phyloP scores from a whole-genome alignment of 2,113 vertebrate species.

The Dromaius novaehollandiae region DNA sequence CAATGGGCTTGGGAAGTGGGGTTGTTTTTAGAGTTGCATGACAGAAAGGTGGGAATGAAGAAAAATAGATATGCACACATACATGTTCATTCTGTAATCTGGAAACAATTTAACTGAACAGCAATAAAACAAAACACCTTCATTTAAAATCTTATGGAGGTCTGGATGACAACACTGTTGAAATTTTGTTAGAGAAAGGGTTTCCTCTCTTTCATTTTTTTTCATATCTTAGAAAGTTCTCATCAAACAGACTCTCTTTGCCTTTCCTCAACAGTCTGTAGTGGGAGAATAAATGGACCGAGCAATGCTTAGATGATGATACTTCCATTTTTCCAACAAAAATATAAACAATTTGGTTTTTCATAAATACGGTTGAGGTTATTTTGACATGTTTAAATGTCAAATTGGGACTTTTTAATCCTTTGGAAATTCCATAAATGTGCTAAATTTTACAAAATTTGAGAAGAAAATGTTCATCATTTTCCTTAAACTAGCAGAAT shows the following conservation, averaged over 20 bases:
- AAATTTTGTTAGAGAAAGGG: neutral
- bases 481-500: neutral
- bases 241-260: neutral
- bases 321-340: neutral
- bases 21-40: neutral
- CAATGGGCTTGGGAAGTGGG: neutral
- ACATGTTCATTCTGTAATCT: neutral
- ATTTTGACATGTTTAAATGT: neutral
- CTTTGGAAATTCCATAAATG: neutral
- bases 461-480: neutral
- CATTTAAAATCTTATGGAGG: neutral
- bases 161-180: neutral
- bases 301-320: neutral
- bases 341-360: neutral
- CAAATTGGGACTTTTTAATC: neutral
- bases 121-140: neutral
- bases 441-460: neutral
- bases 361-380: neutral
- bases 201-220: neutral
- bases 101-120: neutral
- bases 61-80: too few species aligned
- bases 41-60: neutral
- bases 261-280: neutral
- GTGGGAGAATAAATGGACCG: fast-evolving
- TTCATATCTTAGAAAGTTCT: neutral